Evolutionary conservation across 37 sponge, comb jelly and placozoan species (phyloP), one percentile per base, ranked within the genome.

Genomic region (Bolinopsis microptera): DNA sequence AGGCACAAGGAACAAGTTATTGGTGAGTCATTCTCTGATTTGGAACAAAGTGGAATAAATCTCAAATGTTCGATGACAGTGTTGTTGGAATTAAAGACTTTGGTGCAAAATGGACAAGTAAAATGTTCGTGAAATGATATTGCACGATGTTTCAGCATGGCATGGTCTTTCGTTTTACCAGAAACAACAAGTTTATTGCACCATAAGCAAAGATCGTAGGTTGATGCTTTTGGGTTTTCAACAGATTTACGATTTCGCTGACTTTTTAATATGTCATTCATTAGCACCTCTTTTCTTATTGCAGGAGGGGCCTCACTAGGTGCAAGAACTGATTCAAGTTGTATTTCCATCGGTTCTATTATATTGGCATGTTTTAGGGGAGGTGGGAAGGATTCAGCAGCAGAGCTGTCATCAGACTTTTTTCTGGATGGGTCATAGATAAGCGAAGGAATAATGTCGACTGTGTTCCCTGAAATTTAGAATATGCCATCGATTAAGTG

Each of bases 11-110:
- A 39, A 86, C 90, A 86, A 27, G 90, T 86, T 9, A 86, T 41
- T 13, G 90, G 41, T 34, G 2, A 0, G 18, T 86, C 90, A 3
- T 35, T 86, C 33, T 77, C 80, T 18, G 90, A 38, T 23, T 86
- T 39, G 31, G 90, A 39, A 86, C 90, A 86, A 3, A 86, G 90
- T 21, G 90, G 90, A 24, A 86, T 39, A 27, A 24, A 86, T 0
- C 41, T 28, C 28, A 86, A 26, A 27, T 86, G 90, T 27, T 86
- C 61, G 3, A 41, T 38, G 24, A 86, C 61, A 30, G 90, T 41
- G 23, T 22, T 18, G 48, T 86, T 86, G 30, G 90, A 86, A 41
- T 86, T 86, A 48, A 86, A 86, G 9, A 23, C 31, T 41, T 39
- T 41, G 16, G 1, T 0, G 39, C 90, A 86, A 39, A 86, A 41